Percentiles rank a stretch among this genome's conserved stretches.
These are phyloP conservation scores for Sylvicola cinctus DNA, from an alignment of 2,888 invertebrate genomes.

Conservation along the genomic window DNA sequence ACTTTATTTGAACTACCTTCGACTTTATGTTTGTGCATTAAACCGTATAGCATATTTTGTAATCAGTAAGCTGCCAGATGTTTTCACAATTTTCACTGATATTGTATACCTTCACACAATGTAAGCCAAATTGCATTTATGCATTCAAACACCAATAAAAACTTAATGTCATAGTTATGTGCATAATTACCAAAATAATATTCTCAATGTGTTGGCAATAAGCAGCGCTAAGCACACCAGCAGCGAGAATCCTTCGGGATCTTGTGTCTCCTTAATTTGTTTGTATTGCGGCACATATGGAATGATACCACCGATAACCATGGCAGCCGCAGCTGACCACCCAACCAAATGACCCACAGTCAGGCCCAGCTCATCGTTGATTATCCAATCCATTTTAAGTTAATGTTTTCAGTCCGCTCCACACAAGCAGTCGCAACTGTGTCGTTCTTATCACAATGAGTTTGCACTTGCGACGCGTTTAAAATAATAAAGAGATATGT, in stretches of 20 bases:
- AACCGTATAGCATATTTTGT: no score
- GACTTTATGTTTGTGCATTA: no score
- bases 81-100: no score
- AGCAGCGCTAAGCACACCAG: slow-evolving; percentile 90
- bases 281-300: slow-evolving; percentile 93
- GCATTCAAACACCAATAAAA: background rate
- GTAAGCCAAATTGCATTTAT: background rate
- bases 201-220: slow-evolving; percentile 88
- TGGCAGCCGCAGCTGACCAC: slow-evolving; percentile 66
- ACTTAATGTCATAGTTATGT: no score
- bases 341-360: slow-evolving; percentile 56
- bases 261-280: slow-evolving; percentile 76
- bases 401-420: background rate
- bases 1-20: no score
- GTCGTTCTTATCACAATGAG: no score
- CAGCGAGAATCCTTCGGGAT: slow-evolving; percentile 92
- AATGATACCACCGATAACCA: slow-evolving; percentile 88
- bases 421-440: no score
- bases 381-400: slow-evolving; percentile 52
- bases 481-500: no score
- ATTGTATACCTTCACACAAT: no score
- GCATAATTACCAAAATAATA: slow-evolving; percentile 81
- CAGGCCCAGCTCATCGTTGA: slow-evolving; percentile 50
- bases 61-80: no score
- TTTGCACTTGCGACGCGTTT: no score